Base-by-base conservation (phyloP, 2,888 invertebrate species). In the Zaprionus bogoriensis region DNA sequence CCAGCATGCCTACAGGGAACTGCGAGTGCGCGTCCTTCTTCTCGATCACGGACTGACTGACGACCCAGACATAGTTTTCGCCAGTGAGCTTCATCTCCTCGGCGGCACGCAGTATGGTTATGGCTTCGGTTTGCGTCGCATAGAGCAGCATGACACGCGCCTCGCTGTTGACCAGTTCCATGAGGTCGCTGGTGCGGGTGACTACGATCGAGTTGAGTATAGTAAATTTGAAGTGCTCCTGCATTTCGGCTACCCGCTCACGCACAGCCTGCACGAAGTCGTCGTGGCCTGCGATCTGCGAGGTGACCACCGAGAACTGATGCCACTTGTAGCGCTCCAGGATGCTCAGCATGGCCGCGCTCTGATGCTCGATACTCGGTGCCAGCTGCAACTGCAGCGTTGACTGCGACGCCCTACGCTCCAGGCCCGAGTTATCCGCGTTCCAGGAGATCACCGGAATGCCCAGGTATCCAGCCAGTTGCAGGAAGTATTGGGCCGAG, bases 361-460 rank as follows among this genome's bases (percentile, higher is more conserved):
- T 97, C 92, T 91, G 99, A 90, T 99, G 99, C 91, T 97, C 97
- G 83, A 99, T 94, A 54, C 98, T 97, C 67, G 99, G 99, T 55
- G 99, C 99, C 90, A 99, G 93, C 92, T 99, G 99, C 73, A 98
- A 93, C 88, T 97, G 96, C 84, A 98, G 92, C 62, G 96, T 96
- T 48, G 96, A 96, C 91, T 97, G 96, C 22, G 97, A 96, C 36
- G 96, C 96, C 72, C 95, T 91, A 70, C 94, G 92, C 87, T 94
- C 94, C 74, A 98, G 93, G 32, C 98, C 98, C 36, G 98, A 97
- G 91, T 98, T 98, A 91, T 99, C 98, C 6, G 98, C 98, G 91
- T 98, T 98, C 98, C 98, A 99, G 6, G 97, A 97, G 81, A 98
- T 97, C 51, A 98, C 97, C 81, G 98, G 98, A 89, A 98, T 97